These are phyloP conservation scores for Globia sparganii DNA, from an alignment of 2,888 invertebrate species.

Conservation along the genomic window DNA sequence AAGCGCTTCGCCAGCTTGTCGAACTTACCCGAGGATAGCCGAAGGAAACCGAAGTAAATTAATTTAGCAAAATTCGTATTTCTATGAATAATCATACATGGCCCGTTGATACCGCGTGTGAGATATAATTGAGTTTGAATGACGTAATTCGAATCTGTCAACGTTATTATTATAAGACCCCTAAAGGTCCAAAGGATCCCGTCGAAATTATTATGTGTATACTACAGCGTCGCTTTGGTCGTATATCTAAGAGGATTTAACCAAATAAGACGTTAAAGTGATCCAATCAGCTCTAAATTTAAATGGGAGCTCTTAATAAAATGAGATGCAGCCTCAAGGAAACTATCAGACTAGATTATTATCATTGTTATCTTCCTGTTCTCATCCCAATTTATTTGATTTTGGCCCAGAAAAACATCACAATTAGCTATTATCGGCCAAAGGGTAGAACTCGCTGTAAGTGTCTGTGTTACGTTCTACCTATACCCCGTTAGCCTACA, in stretches of 20 bases:
- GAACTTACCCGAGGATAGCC: conserved; percentile 57
- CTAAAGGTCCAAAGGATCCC: conserved; percentile 23
- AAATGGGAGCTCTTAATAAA: neutral
- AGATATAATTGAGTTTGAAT: conserved; percentile 65
- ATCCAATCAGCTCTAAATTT: neutral
- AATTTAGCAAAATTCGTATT: conserved; percentile 71
- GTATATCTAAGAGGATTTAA: neutral
- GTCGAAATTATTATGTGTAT: conserved; percentile 8
- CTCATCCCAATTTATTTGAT: neutral
- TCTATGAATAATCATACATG: conserved; percentile 69
- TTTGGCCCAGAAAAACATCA: neutral
- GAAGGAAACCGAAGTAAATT: conserved; percentile 70
- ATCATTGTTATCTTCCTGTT: neutral
- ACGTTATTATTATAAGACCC: conserved; percentile 53
- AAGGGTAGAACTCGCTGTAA: neutral
- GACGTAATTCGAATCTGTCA: conserved; percentile 61
- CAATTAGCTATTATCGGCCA: neutral
- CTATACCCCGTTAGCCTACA: neutral
- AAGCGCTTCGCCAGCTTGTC: conserved; percentile 55
- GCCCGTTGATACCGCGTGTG: conserved; percentile 62
- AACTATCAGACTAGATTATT: neutral
- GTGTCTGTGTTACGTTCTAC: neutral
- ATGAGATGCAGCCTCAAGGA: neutral
- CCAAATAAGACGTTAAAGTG: neutral
- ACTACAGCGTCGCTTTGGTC: neutral